Evolutionary conservation across 2,888 invertebrate species (phyloP), one percentile per base, ranked within the genome.

Genomic region (Amblyteles armatorius): DNA sequence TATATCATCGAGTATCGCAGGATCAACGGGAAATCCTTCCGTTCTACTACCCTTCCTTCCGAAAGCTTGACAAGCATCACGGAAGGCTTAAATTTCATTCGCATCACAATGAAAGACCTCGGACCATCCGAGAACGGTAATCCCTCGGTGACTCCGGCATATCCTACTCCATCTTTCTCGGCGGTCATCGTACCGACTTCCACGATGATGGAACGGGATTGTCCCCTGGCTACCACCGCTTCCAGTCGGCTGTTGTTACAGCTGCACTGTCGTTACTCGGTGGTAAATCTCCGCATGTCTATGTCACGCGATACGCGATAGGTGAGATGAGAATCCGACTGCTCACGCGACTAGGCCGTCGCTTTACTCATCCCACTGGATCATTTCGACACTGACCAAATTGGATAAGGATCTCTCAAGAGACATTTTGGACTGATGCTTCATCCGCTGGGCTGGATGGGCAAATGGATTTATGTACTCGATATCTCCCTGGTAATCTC

Each of bases 311-410:
- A 60, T 73, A 73, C 33, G 60, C 74, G 60, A 63, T 60, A 74
- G 48, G 74, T n/a, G 48, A 50, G 63, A 74, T 63, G 63, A 74
- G 36, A 40, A 74, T 40, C 44, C 44, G 44, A 29, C 29, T 63
- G 63, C 19, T 63, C 74, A 48, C 63, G 13, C 16, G 60, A 29
- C 16, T 29, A 22, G 57, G 44, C 19, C 50, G 63, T 74, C 63
- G 63, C 36, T 40, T 48, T 44, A 63, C 60, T 74, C 48, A 33
- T 63, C 60, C 74, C 63, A 50, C 48, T 33, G 63, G 74, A 74
- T 74, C 60, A 74, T 74, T 63, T 63, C 63, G 29, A 16, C 63
- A 63, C 74, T 63, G 63, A 48, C 74, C 74, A 63, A 74, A 74
- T 74, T 74, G 63, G 63, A 74, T 63, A 63, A 11, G 74, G 63